Evolutionary conservation across 2,888 invertebrate species (phyloP).

Genomic region (Macaria liturata): DNA sequence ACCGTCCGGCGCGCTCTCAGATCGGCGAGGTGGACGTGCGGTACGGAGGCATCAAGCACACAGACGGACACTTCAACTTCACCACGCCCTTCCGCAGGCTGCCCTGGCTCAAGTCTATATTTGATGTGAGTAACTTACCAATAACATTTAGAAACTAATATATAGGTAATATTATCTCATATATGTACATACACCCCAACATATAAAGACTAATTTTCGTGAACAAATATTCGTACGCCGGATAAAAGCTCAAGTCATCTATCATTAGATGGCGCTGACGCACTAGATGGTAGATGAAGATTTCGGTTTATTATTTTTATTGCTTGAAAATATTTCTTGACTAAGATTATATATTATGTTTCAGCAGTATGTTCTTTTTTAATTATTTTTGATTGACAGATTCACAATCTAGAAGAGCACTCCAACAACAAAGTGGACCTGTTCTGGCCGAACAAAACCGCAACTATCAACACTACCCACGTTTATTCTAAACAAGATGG

Average conservation of each 20-base stretch:
- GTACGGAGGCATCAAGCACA: slow-evolving; percentile 87
- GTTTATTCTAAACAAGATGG: slow-evolving; percentile 72
- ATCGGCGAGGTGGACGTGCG: slow-evolving; percentile 85
- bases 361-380: too few species aligned
- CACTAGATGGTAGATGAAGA: too few species aligned
- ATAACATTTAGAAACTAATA: too few species aligned
- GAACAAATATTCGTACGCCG: too few species aligned
- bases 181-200: too few species aligned
- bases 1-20: slow-evolving; percentile 84
- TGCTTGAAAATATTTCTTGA: too few species aligned
- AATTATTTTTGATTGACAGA: slow-evolving; percentile 41
- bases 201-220: too few species aligned
- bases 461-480: slow-evolving; percentile 87
- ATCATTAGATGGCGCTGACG: too few species aligned
- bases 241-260: too few species aligned
- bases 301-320: too few species aligned
- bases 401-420: slow-evolving; percentile 67
- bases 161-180: too few species aligned
- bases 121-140: slow-evolving; percentile 70
- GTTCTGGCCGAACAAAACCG: slow-evolving; percentile 89
- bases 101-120: slow-evolving; percentile 85
- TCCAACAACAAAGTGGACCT: slow-evolving; percentile 82
- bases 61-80: slow-evolving; percentile 88
- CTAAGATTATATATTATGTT: too few species aligned
- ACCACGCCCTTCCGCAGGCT: slow-evolving; percentile 86